These are phyloP conservation scores for Meandrina meandrites DNA, from an alignment of 92 coral and sea anemone genomes.

Conservation along the genomic window DNA sequence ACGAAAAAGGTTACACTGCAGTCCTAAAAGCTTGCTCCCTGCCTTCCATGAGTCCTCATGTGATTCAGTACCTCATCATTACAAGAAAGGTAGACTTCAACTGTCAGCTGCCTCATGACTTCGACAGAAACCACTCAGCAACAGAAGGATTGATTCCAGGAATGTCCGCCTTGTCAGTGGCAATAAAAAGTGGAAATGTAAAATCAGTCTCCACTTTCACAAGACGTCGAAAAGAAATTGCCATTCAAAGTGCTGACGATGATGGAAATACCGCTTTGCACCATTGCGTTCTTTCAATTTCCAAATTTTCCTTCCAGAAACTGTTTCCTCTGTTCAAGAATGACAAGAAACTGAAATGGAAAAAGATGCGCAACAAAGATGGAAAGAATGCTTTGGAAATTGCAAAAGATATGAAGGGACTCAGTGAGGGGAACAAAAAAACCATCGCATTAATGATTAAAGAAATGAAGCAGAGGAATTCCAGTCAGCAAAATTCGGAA, in stretches of 20 bases:
- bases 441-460: neutral
- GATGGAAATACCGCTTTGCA: constrained; percentile 53
- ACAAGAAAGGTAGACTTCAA: constrained; percentile 33
- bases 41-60: constrained; percentile 34
- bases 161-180: constrained; percentile 42
- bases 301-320: constrained; percentile 28
- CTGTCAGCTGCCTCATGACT: constrained; percentile 20
- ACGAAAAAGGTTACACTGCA: constrained; percentile 46
- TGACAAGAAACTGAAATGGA: constrained; percentile 30
- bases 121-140: neutral
- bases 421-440: neutral
- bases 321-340: constrained; percentile 21
- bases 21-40: constrained; percentile 54
- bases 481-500: neutral
- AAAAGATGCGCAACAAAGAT: constrained; percentile 15
- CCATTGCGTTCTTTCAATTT: constrained; percentile 28
- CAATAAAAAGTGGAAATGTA: constrained; percentile 19
- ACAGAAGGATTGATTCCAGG: constrained; percentile 17
- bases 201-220: constrained; percentile 25
- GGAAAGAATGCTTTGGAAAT: constrained; percentile 27
- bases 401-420: neutral
- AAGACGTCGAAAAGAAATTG: neutral
- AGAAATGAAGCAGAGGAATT: neutral
- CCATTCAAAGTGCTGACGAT: constrained; percentile 2
- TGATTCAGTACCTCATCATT: constrained; percentile 28